A percentile compares a stretch with the other conserved stretches of the same genome.
phyloP scores from a whole-genome alignment of 2,797 vertebrate genomes.

The Danio albolineatus region DNA sequence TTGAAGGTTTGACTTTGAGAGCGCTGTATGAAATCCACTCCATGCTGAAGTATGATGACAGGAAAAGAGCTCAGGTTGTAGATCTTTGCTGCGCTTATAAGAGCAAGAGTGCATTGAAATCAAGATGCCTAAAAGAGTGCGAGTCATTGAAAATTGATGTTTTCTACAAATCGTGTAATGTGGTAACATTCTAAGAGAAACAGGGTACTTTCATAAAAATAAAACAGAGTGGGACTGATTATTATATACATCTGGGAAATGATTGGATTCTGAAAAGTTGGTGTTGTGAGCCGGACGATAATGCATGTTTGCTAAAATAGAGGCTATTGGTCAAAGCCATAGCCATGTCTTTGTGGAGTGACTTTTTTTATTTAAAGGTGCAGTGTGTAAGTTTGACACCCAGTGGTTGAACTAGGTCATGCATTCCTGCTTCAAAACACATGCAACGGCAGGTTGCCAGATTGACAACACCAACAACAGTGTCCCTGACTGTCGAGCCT shows the following conservation, averaged over 20 bases:
- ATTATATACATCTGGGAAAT: neutral
- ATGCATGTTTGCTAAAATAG: neutral
- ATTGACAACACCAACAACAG: too few relatives aligned
- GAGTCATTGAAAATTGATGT: slow-evolving; percentile 14
- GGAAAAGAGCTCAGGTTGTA: slow-evolving; percentile 32
- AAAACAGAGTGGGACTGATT: neutral
- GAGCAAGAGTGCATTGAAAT: slow-evolving; percentile 10
- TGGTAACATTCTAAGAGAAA: neutral
- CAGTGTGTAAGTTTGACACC: too few relatives aligned
- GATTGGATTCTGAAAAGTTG: neutral
- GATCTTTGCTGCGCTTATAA: neutral
- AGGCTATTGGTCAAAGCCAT: neutral
- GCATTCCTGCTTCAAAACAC: too few relatives aligned
- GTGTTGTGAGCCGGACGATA: neutral
- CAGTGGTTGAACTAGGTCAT: too few relatives aligned
- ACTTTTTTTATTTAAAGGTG: too few relatives aligned
- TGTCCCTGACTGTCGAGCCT: too few relatives aligned
- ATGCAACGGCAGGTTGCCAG: too few relatives aligned
- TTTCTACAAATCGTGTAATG: neutral
- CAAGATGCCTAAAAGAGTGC: neutral
- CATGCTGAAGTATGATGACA: slow-evolving; percentile 47
- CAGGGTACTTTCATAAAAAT: neutral
- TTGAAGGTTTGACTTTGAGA: slow-evolving; percentile 31
- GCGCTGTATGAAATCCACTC: slow-evolving; percentile 16
- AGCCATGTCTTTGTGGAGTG: neutral